phyloP scores from a whole-genome alignment of 2,797 vertebrate species.

The Melanotaenia pygmaea region DNA sequence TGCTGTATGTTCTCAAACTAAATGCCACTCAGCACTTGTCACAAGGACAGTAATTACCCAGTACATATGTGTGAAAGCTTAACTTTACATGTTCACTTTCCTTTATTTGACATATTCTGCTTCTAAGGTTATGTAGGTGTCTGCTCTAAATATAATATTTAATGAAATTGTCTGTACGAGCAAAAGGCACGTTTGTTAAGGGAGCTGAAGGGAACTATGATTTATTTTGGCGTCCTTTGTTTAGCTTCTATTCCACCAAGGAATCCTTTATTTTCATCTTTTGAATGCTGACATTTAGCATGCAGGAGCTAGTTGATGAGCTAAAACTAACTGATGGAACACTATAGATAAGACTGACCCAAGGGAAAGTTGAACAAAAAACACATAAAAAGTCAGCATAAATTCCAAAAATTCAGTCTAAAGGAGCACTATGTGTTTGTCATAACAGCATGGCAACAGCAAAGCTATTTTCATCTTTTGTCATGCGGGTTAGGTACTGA shows the following conservation, averaged over 20 bases:
- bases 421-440: too few species aligned
- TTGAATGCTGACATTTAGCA: not conserved
- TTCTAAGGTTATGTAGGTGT: not conserved
- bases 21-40: conserved; percentile 17
- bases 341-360: too few species aligned
- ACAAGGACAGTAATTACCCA: conserved; percentile 9
- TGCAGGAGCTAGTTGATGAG: not conserved
- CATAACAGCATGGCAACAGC: too few species aligned
- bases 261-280: not conserved
- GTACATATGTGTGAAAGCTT: not conserved
- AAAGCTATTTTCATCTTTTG: not conserved
- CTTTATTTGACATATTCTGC: not conserved
- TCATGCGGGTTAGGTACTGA: not conserved
- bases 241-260: not conserved
- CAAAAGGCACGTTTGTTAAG: not conserved
- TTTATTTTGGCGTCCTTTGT: too few species aligned
- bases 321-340: not conserved
- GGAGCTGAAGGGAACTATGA: not conserved
- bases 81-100: conserved; percentile 14
- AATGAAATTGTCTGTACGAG: not conserved
- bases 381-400: too few species aligned
- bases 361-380: not conserved
- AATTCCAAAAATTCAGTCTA: not conserved
- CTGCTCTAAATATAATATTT: not conserved
- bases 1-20: conserved; percentile 1